Base-by-base conservation (phyloP, 2,888 invertebrate species). In the Cinara cedri region DNA sequence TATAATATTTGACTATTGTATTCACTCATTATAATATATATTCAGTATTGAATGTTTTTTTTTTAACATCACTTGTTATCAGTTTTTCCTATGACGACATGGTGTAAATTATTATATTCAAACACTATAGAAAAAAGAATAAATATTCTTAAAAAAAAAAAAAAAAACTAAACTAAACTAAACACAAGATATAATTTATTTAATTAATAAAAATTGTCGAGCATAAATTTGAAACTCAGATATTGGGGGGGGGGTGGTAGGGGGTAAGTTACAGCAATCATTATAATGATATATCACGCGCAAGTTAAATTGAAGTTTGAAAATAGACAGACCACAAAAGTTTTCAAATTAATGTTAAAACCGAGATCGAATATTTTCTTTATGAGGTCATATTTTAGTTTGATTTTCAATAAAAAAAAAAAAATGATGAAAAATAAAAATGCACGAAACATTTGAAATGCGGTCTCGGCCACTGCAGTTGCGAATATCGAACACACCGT, bases 321-420 rank as follows among this genome's bases (percentile, higher is more conserved):
- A 62, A 72, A 62, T 14, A 65, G 42, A 65, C 63, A 11, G 3
- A 65, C 75, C n/a, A 0, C 42, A 44, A 75, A 75, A 75, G 51
- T 63, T 65, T 72, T 51, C 42, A 75, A 65, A 75, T 75, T 75
- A 75, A 75, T 65, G 63, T 6, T 34, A 34, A 54, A 74, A 63
- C 63, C 54, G 10, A 19, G 13, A 72, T 72, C 60, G 60, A 49
- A 72, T 72, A 60, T 60, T 34, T 72, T 72, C 72, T 49, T 60
- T 49, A 60, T 49, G 49, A 62, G 19, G 19, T 57, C 11, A 16
- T 72, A 60, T 72, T 44, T 72, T 44, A 46, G 72, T 60, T 46
- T 14, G n/a, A 16, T 19, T 24, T 11, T 0, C 13, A 60, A 72
- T 49, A 44, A 62, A 51, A 24, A 24, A 68, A 68, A 26, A 60